Evolutionary conservation across 1,140 invertebrate genomes (phyloP), one percentile per base, ranked within the genome.

Genomic region (Spodoptera litura): DNA sequence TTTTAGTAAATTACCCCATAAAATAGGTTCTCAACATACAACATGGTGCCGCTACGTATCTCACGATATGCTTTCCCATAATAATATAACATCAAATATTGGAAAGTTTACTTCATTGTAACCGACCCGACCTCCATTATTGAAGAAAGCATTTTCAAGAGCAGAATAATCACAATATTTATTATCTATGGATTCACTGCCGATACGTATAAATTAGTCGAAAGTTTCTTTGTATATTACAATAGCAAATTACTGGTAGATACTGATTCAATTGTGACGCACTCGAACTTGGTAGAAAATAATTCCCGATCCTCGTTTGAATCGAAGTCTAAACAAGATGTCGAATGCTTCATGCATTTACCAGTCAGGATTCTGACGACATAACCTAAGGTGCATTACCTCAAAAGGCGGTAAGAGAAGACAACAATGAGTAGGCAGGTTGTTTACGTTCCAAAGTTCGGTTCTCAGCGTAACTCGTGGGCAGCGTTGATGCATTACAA

Each of bases 401-500:
- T 72, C 38, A 59, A 44, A 38, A 44, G 61, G 35, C 13, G 27
- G 15, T 3, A 61, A 35, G 20, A 58, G 15, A 51, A 4, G 12
- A 38, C n/a, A 73, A 59, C 20, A 49, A 51, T 73, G 71, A 73
- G 25, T 59, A 59, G 38, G n/a, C 20, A 52, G 51, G 20, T n/a
- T 75, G 73, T 75, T 75, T 53, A 75, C 59, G 73, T 52, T 61
- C 6, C 31, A 49, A 61, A 64, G 59, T 64, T 61, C 49, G 53
- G 38, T 31, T 53, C 31, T 27, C 8, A 75, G 59, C 15, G n/a
- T 74, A 59, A 64, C 20, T 75, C 49, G 44, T 52, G 38, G 38
- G 20, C 27, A 52, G 27, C 11, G 15, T 9, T 52, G 53, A 62
- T 10, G 13, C 58, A 58, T 75, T 15, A 44, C 35, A 31, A 59